A percentile compares a stretch with the other conserved stretches of the same genome.
Conservation (phyloP, 2,113 vertebrate species). For the Brachypodius melanocephalos region DNA sequence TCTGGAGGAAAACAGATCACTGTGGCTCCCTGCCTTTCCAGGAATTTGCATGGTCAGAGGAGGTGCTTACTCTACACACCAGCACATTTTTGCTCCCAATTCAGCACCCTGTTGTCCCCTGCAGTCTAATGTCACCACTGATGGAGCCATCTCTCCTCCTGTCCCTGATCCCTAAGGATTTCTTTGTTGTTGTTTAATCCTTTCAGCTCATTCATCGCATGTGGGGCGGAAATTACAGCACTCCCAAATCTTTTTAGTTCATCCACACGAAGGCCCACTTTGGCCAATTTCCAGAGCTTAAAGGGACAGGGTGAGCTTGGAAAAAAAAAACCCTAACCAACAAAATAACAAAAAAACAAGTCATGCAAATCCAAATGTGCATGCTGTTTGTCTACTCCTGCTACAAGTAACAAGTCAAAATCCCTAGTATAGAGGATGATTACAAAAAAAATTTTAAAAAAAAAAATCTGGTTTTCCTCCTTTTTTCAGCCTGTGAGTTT, state of each 20-base stretch:
- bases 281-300: slow-evolving; percentile 1
- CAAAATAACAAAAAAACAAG: neutral
- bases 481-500: neutral
- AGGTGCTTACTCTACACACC: neutral
- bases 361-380: neutral
- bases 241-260: slow-evolving; percentile 21
- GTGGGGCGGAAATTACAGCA: slow-evolving; percentile 19
- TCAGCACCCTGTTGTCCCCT: neutral
- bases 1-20: neutral
- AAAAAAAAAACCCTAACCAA: neutral
- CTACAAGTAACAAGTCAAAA: neutral
- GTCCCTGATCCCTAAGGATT: neutral
- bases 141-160: neutral
- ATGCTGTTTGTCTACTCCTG: neutral
- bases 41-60: neutral
- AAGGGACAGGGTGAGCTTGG: neutral
- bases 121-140: neutral
- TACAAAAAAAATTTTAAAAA: neutral
- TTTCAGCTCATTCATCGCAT: neutral
- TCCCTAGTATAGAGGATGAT: neutral
- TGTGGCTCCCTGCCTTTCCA: neutral
- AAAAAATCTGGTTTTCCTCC: neutral
- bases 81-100: neutral
- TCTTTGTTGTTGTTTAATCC: neutral
- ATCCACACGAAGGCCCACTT: neutral